A percentile compares a stretch with the other conserved stretches of the same genome.
phyloP scores from a whole-genome alignment of 2,797 vertebrate species.

The Brachyrhaphis roseni region DNA sequence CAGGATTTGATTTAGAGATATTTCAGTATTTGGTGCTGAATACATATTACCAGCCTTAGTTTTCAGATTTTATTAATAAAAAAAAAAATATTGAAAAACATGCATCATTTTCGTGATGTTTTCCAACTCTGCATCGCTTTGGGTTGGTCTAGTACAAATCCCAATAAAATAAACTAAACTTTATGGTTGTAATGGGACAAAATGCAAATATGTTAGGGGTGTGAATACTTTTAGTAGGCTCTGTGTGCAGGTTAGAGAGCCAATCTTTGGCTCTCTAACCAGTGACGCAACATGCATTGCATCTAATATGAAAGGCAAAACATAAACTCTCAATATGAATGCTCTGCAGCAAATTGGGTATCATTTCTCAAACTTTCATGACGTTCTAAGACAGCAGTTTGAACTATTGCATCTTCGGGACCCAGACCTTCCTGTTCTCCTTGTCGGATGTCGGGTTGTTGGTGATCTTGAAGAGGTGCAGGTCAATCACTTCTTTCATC shows the following conservation, averaged over 20 bases:
- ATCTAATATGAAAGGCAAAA: background rate
- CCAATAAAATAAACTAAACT: background rate
- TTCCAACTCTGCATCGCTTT: background rate
- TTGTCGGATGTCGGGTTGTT: slow-evolving; percentile 96
- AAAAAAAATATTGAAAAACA: background rate
- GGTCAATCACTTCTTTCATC: slow-evolving; percentile 97
- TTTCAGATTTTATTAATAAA: background rate
- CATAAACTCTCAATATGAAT: background rate
- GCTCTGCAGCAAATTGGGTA: background rate
- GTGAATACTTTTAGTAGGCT: background rate
- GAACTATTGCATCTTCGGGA: background rate
- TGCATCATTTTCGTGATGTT: background rate
- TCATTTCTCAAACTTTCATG: background rate
- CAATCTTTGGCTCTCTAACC: too few relatives aligned
- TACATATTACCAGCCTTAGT: background rate
- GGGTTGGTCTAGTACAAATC: background rate
- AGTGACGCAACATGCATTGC: background rate
- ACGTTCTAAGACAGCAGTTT: background rate
- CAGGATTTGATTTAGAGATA: background rate
- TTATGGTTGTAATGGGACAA: background rate
- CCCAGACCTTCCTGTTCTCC: slow-evolving; percentile 92
- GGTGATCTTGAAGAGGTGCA: slow-evolving; percentile 95
- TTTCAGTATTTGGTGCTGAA: background rate
- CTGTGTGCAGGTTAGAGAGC: background rate
- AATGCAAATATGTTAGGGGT: background rate